Base-by-base conservation (phyloP, 2,797 vertebrate species). In the Brachymystax lenok region DNA sequence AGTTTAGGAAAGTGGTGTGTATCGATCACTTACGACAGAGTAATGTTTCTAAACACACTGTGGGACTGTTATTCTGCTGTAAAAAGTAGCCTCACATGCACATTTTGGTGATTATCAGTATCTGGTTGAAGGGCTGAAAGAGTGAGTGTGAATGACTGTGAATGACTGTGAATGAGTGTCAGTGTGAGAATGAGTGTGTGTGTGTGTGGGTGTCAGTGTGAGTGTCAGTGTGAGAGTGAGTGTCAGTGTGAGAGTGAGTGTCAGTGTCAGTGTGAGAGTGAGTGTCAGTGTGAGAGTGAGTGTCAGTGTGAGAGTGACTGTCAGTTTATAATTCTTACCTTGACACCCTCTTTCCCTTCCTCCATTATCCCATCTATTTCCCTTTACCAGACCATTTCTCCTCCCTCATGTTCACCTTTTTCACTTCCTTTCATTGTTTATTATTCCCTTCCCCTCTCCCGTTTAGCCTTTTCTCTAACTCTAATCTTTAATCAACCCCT, bases 271-370 rank as follows among this genome's bases (percentile, higher is more conserved):
- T n/a, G n/a, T n/a, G n/a, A n/a, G n/a, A n/a, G n/a, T n/a, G n/a
- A n/a, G n/a, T n/a, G n/a, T n/a, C n/a, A n/a, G 14, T 16, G 54
- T 5, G n/a, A n/a, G n/a, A n/a, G n/a, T n/a, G n/a, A n/a, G n/a
- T n/a, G n/a, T n/a, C n/a, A n/a, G n/a, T n/a, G 73, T 71, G 59
- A 35, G 73, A 52, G 40, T 67, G 1, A 30, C 67, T 40, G 17
- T 69, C 17, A 19, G 8, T 40, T 21, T 69, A 69, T 10, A 24
- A n/a, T 21, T 30, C 27, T 5, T 14, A 66, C 24, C 4, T 66
- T 27, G 63, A 66, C 24, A 66, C 12, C 24, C 14, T 8, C 66
- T 68, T 28, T 19, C 28, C 28, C 28, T 27, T 28, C 66, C 66
- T 68, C 3, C 66, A 28, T 33, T 19, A 33, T 61, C 28, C 66